Conservation (phyloP, 2,888 invertebrate genomes). For the Drosophila macrospina region DNA sequence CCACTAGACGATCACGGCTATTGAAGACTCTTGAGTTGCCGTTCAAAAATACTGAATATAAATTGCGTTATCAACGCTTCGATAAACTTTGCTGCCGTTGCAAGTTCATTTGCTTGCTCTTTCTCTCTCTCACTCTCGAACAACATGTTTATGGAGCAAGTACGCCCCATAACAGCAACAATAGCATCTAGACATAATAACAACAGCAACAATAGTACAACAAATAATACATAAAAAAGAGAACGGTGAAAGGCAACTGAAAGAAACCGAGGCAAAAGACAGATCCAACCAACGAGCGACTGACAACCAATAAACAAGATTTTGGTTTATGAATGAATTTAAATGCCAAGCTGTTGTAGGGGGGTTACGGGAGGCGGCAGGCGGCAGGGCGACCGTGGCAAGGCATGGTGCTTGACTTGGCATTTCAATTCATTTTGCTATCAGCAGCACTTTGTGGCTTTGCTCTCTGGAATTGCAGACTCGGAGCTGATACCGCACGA, state of each 20-base stretch:
- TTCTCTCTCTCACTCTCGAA: slow-evolving; percentile 19
- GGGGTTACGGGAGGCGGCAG: too few relatives aligned
- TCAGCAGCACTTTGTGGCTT: slow-evolving; percentile 57
- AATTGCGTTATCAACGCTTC: slow-evolving; percentile 18
- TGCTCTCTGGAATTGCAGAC: slow-evolving; percentile 24
- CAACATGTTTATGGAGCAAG: slow-evolving; percentile 63
- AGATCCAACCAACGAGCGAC: slow-evolving; percentile 5
- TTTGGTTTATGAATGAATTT: slow-evolving; percentile 76
- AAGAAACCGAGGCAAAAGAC: slow-evolving; percentile 28
- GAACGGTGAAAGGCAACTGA: slow-evolving; percentile 65
- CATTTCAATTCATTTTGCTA: slow-evolving; percentile 62
- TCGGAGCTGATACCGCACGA: neutral
- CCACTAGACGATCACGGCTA: slow-evolving; percentile 82
- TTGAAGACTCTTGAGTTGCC: slow-evolving; percentile 43
- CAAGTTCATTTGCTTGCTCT: slow-evolving; percentile 26
- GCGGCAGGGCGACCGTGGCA: neutral
- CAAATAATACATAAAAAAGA: slow-evolving; percentile 20
- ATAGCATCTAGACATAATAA: slow-evolving; percentile 30
- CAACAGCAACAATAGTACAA: slow-evolving; percentile 17
- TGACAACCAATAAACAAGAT: slow-evolving; percentile 73
- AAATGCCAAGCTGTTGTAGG: slow-evolving; percentile 41
- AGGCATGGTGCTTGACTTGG: slow-evolving; percentile 40
- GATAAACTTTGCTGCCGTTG: slow-evolving; percentile 1
- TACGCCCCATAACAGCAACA: slow-evolving; percentile 33
- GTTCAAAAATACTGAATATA: slow-evolving; percentile 30